Conservation (phyloP, 2,888 invertebrate species). For the Polydrusus cervinus region DNA sequence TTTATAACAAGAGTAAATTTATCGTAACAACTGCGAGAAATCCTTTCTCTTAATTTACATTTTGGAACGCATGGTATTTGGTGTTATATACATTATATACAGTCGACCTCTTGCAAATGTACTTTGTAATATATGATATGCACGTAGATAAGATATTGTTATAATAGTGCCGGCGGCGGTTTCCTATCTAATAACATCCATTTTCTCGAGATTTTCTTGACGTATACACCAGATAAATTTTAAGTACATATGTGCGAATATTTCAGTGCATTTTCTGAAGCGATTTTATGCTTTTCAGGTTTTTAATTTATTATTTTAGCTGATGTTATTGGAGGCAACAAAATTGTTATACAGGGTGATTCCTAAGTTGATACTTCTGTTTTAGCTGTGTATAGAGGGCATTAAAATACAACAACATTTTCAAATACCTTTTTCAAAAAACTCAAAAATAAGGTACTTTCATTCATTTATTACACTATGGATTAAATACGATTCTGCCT, state of each 20-base stretch:
- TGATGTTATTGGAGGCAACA: too few relatives aligned
- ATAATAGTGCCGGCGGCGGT: slow-evolving; percentile 1
- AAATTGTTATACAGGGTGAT: too few relatives aligned
- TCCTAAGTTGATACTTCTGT: too few relatives aligned
- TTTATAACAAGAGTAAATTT: not conserved
- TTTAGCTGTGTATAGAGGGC: too few relatives aligned
- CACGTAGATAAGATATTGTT: slow-evolving; percentile 22
- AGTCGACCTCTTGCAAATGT: slow-evolving; percentile 12
- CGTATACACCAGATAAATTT: slow-evolving; percentile 14
- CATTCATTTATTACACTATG: too few relatives aligned
- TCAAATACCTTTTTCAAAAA: too few relatives aligned
- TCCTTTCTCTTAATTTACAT: not conserved
- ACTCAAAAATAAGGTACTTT: too few relatives aligned
- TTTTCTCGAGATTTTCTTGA: slow-evolving; percentile 19
- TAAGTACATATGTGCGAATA: slow-evolving; percentile 13
- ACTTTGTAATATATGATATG: slow-evolving; percentile 9
- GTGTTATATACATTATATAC: slow-evolving; percentile 8
- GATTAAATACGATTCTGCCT: too few relatives aligned
- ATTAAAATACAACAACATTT: too few relatives aligned
- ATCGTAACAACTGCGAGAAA: slow-evolving; percentile 7
- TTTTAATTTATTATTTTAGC: not conserved
- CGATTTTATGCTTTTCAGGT: slow-evolving; percentile 14
- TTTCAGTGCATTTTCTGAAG: slow-evolving; percentile 10
- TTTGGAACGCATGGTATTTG: slow-evolving; percentile 20
- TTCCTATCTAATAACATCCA: slow-evolving; percentile 3